Percentiles rank a stretch among this genome's conserved stretches.
Conservation (phyloP, 2,888 invertebrate genomes). For the Lissonota sp. region DNA sequence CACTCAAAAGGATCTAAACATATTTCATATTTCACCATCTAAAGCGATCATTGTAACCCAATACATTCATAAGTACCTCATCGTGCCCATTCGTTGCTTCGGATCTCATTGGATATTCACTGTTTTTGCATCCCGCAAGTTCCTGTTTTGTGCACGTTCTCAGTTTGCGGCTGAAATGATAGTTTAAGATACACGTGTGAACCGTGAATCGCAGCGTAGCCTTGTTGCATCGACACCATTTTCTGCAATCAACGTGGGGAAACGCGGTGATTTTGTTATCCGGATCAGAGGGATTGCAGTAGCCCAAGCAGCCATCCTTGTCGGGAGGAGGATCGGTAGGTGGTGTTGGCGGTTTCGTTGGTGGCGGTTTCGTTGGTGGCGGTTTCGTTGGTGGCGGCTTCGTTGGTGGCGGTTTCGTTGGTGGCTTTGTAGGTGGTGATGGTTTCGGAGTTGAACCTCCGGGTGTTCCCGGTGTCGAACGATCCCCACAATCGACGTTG, state of each 20-base stretch:
- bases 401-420: background rate
- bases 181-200: constrained; percentile 59
- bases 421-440: constrained; percentile 11
- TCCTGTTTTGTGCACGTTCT: constrained; percentile 13
- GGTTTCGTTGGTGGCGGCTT: background rate
- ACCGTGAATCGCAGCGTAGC: constrained; percentile 8
- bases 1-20: background rate
- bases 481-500: constrained; percentile 16
- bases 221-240: constrained; percentile 69
- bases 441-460: too few relatives aligned
- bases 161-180: constrained; percentile 61
- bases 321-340: background rate
- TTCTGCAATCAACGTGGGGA: constrained; percentile 68
- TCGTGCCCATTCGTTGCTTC: constrained; percentile 1
- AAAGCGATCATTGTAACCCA: constrained; percentile 31
- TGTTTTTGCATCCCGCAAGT: background rate
- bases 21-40: constrained; percentile 23
- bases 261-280: constrained; percentile 43
- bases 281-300: constrained; percentile 55
- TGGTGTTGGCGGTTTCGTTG: background rate
- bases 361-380: constrained; percentile 1
- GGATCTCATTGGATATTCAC: background rate
- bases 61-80: constrained; percentile 37
- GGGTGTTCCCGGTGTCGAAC: background rate
- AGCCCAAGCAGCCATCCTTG: constrained; percentile 58